Evolutionary conservation across 1,140 invertebrate species (phyloP), one percentile per base, ranked within the genome.

Genomic region (Apis cerana): DNA sequence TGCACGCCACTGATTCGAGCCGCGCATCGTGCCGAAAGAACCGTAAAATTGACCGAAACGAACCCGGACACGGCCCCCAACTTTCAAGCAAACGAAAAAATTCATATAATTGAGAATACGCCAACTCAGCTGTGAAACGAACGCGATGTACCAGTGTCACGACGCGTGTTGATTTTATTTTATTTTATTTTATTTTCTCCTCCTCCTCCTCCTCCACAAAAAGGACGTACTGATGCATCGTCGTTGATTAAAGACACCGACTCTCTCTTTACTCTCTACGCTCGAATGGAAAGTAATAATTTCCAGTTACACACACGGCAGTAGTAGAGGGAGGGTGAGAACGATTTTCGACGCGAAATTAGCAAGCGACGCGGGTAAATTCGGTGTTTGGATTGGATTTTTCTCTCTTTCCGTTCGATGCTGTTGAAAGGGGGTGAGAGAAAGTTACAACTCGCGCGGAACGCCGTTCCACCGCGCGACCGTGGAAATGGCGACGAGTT

Each of bases 21-120:
- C 70, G n/a, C n/a, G 54, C 2, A 15, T 21, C 17, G 13, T 3
- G 19, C 59, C 17, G 43, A 48, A n/a, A 33, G 17, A 9, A 8
- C 2, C 17, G 70, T 17, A 62, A 62, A 62, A 74, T 52, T 70
- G 62, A 11, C 27, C 56, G 71, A 80, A 80, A 84, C 61, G 52
- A 80, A 74, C 54, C 23, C 56, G n/a, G n/a, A 11, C 59, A 15
- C 64, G 70, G 17, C 54, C 8, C 43, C 19, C 21, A 67, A 75
- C n/a, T 69, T 81, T 52, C 56, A 52, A 54, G 56, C 54, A 70
- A 50, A 84, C 69, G 67, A 67, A 48, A 33, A 82, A 86, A 81
- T 74, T 61, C 72, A 21, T 74, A 83, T 89, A 89, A 89, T 87
- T 85, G 87, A 87, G 87, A 87, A 89, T 83, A 87, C 69, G 72